These are phyloP conservation scores for Scolanthus callimorphus DNA, from an alignment of 92 coral and sea anemone genomes.

Conservation along the genomic window DNA sequence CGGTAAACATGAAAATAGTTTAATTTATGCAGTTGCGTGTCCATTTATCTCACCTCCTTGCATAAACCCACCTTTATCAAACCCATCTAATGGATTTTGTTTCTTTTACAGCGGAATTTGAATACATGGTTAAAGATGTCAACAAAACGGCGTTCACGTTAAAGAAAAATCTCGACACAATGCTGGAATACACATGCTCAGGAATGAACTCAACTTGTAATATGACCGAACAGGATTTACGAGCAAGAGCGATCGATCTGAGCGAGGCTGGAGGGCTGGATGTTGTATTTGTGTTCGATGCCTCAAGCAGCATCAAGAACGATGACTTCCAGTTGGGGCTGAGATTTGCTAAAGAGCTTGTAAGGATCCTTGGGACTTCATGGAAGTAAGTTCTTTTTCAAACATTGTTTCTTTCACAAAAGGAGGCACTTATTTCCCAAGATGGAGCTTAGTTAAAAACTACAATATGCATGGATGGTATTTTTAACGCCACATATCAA, in stretches of 20 bases:
- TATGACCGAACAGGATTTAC: constrained; percentile 22
- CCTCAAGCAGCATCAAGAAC: constrained; percentile 61
- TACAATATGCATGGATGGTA: no score
- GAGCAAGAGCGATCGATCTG: constrained; percentile 50
- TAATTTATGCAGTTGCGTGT: no score
- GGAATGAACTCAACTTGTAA: constrained; percentile 53
- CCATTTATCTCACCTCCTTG: no score
- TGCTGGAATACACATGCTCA: constrained; percentile 60
- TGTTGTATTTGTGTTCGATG: constrained; percentile 69
- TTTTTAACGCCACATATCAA: no score
- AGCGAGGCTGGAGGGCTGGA: constrained; percentile 66
- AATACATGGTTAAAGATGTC: constrained; percentile 49
- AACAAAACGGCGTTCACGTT: constrained; percentile 45
- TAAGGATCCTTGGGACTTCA: constrained; percentile 43
- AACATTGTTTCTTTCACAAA: no score
- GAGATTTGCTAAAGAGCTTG: constrained; percentile 42
- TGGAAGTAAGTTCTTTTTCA: constrained; percentile 34
- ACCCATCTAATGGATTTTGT: no score
- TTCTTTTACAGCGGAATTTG: constrained; percentile 45
- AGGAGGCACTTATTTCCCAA: no score
- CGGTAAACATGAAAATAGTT: no score
- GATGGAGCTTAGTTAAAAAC: no score
- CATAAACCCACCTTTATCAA: no score
- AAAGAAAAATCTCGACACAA: constrained; percentile 52
- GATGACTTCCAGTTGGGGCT: constrained; percentile 39